Conservation (phyloP, 2,797 vertebrate genomes). For the Sebastes melanostomus region DNA sequence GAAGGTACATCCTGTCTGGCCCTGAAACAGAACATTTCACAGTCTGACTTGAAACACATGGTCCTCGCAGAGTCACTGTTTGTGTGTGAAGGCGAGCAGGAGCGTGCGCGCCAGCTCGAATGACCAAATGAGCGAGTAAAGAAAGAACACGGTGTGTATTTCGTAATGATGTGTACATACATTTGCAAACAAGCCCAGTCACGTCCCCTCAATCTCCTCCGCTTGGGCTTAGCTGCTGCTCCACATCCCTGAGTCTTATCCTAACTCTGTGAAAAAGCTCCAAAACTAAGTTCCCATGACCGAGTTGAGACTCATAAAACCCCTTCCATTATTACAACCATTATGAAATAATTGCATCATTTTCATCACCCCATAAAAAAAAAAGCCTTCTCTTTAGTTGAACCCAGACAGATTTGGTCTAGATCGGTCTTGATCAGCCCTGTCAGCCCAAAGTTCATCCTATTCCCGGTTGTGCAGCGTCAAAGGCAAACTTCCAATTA, state of each 20-base stretch:
- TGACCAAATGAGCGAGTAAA: neutral
- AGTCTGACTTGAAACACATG: constrained; percentile 19
- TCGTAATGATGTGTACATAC: neutral
- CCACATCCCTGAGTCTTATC: constrained; percentile 6
- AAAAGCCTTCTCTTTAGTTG: constrained; percentile 16
- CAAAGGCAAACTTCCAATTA: constrained; percentile 26
- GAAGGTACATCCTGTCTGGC: constrained; percentile 13
- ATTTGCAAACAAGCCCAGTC: constrained; percentile 1
- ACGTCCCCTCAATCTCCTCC: neutral
- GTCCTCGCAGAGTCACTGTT: neutral
- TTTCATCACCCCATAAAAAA: constrained; percentile 31
- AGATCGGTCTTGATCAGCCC: constrained; percentile 10
- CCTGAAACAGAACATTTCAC: constrained; percentile 7
- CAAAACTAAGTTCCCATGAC: constrained; percentile 54
- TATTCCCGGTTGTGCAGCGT: constrained; percentile 14
- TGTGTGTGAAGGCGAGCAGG: neutral
- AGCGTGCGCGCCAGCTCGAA: neutral
- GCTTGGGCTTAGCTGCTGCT: neutral
- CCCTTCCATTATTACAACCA: constrained; percentile 48
- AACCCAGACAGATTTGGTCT: constrained; percentile 32
- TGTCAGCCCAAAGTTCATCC: constrained; percentile 35
- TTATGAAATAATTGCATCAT: constrained; percentile 64
- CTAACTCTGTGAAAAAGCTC: constrained; percentile 23
- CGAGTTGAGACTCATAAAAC: constrained; percentile 18
- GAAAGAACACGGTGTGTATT: neutral